Evolutionary conservation across 1,140 invertebrate species (phyloP).

Genomic region (Ectropis grisescens): DNA sequence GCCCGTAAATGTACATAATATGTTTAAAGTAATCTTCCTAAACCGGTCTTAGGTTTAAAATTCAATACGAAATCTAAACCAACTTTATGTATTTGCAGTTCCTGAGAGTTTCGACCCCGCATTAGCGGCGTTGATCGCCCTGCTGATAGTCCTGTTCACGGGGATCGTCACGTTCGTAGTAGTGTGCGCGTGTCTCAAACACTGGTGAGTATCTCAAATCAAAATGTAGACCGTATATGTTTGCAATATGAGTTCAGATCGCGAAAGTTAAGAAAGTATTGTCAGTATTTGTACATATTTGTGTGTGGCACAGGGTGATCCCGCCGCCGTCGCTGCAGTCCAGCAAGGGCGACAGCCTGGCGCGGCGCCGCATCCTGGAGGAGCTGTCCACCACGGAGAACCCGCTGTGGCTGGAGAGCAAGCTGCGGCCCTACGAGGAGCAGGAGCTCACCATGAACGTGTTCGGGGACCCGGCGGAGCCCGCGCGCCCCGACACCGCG

Average conservation of each 20-base stretch:
- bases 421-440: conserved; percentile 91
- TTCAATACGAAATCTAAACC: no score
- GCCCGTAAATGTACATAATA: no score
- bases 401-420: conserved; percentile 93
- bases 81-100: no score
- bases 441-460: conserved; percentile 95
- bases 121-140: conserved; percentile 85
- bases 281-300: no score
- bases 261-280: not conserved
- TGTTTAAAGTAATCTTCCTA: no score
- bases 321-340: conserved; percentile 71
- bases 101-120: conserved; percentile 88
- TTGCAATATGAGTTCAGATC: no score
- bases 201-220: conserved; percentile 84
- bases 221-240: conserved; percentile 3
- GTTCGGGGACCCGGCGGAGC: conserved; percentile 80
- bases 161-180: conserved; percentile 89
- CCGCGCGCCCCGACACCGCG: conserved; percentile 65
- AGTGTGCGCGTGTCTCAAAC: conserved; percentile 89
- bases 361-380: conserved; percentile 85
- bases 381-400: conserved; percentile 92
- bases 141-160: conserved; percentile 88
- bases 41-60: no score
- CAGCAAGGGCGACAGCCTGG: conserved; percentile 84
- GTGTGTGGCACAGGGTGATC: conserved; percentile 77